Conservation (phyloP, 2,888 invertebrate genomes). For the Rhyacophila evoluta region DNA sequence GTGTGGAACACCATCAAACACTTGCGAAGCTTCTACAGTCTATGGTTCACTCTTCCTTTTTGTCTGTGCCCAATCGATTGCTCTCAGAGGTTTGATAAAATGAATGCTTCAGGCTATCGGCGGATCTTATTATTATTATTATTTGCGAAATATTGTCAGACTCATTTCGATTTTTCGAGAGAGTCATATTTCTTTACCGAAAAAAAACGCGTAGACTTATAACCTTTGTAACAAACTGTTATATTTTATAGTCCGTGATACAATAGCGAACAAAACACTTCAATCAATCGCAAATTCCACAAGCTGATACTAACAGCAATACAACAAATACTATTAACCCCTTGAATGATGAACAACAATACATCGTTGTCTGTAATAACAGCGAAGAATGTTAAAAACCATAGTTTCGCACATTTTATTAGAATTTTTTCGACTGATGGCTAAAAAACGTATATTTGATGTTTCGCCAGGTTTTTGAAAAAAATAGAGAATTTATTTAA, state of each 20-base stretch:
- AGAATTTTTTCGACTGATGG: no score
- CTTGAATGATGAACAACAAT: no score
- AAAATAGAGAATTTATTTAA: no score
- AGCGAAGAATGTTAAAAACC: no score
- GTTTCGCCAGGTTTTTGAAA: no score
- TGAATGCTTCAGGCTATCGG: neutral
- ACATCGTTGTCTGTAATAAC: no score
- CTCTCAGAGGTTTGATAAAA: conserved; percentile 1
- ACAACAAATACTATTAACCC: no score
- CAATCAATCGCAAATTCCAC: no score
- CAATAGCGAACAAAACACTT: neutral
- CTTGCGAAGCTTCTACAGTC: neutral
- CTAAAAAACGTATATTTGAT: no score
- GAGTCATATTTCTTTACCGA: neutral
- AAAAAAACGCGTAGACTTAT: neutral
- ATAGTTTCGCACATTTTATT: no score
- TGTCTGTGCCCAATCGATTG: conserved; percentile 10
- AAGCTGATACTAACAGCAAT: no score
- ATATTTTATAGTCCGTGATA: neutral
- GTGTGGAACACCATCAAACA: conserved; percentile 37
- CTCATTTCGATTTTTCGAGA: neutral
- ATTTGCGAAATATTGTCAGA: neutral
- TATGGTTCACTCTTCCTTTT: neutral
- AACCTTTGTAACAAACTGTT: neutral
- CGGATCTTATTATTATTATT: neutral